These are phyloP conservation scores for Monoplex corrugatus DNA, from an alignment of 2,888 invertebrate genomes.

Conservation along the genomic window DNA sequence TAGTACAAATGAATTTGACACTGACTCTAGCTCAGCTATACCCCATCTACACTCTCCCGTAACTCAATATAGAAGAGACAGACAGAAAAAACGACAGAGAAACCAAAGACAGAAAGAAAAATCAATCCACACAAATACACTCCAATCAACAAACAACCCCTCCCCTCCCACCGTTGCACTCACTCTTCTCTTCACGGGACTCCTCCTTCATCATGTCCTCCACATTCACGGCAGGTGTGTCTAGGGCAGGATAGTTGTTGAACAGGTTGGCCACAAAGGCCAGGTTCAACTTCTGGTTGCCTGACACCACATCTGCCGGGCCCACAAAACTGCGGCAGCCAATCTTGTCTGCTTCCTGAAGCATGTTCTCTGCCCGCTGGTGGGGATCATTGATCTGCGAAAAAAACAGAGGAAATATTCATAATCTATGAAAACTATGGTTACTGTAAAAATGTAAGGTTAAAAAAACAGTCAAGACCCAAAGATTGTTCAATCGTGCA, in stretches of 20 bases:
- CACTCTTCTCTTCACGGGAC: slow-evolving; percentile 98
- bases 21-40: too few species aligned
- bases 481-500: too few species aligned
- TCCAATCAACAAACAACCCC: background rate
- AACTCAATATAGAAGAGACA: too few species aligned
- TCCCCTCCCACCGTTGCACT: slow-evolving; percentile 76
- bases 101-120: background rate
- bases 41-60: too few species aligned
- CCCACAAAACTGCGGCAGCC: slow-evolving; percentile 98
- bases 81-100: background rate
- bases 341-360: slow-evolving; percentile 97
- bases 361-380: slow-evolving; percentile 94
- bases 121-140: background rate
- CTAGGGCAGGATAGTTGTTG: slow-evolving; percentile 98
- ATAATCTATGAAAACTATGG: too few species aligned
- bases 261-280: slow-evolving; percentile 99
- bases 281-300: slow-evolving; percentile 98
- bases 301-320: slow-evolving; percentile 96
- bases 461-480: too few species aligned
- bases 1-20: too few species aligned
- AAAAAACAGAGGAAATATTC: too few species aligned
- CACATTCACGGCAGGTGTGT: slow-evolving; percentile 90
- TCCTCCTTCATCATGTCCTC: slow-evolving; percentile 92
- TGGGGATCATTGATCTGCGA: slow-evolving; percentile 70
- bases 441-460: too few species aligned